These are phyloP conservation scores for Lepilemur ruficaudatus DNA, from an alignment of 2,797 vertebrate genomes.

Conservation along the genomic window DNA sequence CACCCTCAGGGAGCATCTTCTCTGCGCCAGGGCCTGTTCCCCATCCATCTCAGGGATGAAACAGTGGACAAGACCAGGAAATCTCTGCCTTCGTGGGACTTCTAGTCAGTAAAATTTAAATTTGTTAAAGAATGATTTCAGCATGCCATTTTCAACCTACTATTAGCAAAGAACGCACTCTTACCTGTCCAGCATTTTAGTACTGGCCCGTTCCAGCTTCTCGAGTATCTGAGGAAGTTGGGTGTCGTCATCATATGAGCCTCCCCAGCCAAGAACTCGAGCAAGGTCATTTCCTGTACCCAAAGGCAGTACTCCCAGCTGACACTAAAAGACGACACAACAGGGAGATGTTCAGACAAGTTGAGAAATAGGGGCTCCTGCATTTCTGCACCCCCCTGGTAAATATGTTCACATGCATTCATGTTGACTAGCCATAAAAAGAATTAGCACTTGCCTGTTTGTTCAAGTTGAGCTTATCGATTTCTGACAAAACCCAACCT, in stretches of 20 bases:
- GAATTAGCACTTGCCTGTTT: constrained; percentile 91
- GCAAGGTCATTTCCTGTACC: constrained; percentile 98
- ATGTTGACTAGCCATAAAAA: background rate
- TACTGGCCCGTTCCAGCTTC: constrained; percentile 98
- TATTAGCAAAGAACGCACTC: background rate
- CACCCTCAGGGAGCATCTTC: background rate
- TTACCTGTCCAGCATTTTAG: constrained; percentile 99
- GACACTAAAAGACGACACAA: constrained; percentile 90
- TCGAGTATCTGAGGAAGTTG: constrained; percentile 98
- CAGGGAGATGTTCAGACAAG: constrained; percentile 10
- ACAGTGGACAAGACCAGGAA: background rate
- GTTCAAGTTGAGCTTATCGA: constrained; percentile 97
- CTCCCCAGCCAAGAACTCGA: constrained; percentile 97
- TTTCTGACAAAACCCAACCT: constrained; percentile 99
- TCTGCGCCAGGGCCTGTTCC: background rate
- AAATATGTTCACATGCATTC: background rate
- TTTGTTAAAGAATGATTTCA: background rate
- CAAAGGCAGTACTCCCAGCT: constrained; percentile 95
- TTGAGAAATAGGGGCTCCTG: accelerated
- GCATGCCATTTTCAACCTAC: background rate
- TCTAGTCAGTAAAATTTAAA: background rate
- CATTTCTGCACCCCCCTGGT: background rate
- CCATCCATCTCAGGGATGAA: background rate
- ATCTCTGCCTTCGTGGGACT: background rate
- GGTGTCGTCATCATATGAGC: constrained; percentile 96